These are phyloP conservation scores for Dryomyza anilis DNA, from an alignment of 2,888 invertebrate species.

Conservation along the genomic window DNA sequence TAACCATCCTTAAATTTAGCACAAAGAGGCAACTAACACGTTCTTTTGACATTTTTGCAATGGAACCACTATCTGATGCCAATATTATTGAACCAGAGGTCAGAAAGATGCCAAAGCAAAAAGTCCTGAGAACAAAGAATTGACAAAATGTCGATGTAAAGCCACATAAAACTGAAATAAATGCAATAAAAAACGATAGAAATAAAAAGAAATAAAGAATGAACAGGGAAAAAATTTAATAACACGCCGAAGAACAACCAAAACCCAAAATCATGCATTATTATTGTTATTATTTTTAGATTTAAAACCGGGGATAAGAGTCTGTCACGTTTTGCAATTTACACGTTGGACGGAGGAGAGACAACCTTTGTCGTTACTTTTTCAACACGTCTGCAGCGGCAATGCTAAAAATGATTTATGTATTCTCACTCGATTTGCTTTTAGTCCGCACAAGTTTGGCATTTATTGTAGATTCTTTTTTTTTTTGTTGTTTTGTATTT, in stretches of 20 bases:
- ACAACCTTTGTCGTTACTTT: constrained; percentile 17
- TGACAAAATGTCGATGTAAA: neutral
- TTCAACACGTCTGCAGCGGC: constrained; percentile 15
- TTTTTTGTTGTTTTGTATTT: neutral
- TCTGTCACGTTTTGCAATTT: constrained; percentile 17
- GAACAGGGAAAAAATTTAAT: too few relatives aligned
- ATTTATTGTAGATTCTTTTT: constrained; percentile 9
- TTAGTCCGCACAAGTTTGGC: constrained; percentile 17
- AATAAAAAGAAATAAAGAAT: neutral
- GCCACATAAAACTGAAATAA: neutral
- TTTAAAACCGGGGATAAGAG: constrained; percentile 9
- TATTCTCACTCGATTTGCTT: constrained; percentile 13
- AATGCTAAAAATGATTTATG: constrained; percentile 19
- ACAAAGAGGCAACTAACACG: too few relatives aligned
- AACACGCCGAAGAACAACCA: neutral
- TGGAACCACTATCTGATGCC: neutral
- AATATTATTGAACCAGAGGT: neutral
- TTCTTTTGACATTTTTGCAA: too few relatives aligned
- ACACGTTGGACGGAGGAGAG: constrained; percentile 8
- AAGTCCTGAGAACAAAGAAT: constrained; percentile 8
- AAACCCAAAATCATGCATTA: constrained; percentile 11
- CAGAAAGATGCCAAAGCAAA: too few relatives aligned
- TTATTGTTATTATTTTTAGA: constrained; percentile 19
- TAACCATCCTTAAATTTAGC: too few relatives aligned
- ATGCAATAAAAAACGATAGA: neutral